A percentile compares a stretch with the other conserved stretches of the same genome.
phyloP scores from a whole-genome alignment of 2,888 invertebrate genomes.

The Phorcus lineatus region DNA sequence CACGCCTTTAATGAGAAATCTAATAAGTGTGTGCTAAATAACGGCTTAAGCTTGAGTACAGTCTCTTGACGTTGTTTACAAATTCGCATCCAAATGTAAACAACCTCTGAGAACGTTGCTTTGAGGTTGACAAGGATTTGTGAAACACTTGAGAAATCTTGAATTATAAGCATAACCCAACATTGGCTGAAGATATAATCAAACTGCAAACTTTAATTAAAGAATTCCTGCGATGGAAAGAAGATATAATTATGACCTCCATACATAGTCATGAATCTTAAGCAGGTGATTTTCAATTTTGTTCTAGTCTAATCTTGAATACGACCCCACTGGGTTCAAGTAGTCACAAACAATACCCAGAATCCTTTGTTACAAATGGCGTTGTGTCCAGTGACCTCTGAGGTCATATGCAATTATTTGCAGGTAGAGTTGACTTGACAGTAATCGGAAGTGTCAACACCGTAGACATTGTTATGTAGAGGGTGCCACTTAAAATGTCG shows the following conservation, averaged over 20 bases:
- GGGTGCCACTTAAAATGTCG: background rate
- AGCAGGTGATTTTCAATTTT: constrained; percentile 1
- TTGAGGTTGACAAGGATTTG: too few relatives aligned
- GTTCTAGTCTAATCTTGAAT: background rate
- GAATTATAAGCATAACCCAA: too few relatives aligned
- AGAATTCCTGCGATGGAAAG: too few relatives aligned
- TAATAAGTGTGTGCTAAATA: background rate
- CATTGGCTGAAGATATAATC: too few relatives aligned
- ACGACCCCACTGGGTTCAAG: background rate
- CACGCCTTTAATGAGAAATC: background rate
- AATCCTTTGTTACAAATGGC: background rate
- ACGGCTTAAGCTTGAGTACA: background rate
- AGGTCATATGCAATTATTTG: background rate
- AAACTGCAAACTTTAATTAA: too few relatives aligned
- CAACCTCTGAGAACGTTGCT: too few relatives aligned
- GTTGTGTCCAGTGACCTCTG: background rate
- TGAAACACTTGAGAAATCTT: too few relatives aligned
- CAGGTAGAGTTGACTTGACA: constrained; percentile 2
- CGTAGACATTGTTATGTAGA: background rate
- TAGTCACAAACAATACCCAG: background rate
- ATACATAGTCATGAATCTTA: background rate
- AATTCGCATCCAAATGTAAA: background rate
- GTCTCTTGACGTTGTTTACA: background rate
- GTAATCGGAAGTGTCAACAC: constrained; percentile 4
- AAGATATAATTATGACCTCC: background rate